phyloP scores from a whole-genome alignment of 1,140 invertebrate genomes.

The Drosophila carrolli region DNA sequence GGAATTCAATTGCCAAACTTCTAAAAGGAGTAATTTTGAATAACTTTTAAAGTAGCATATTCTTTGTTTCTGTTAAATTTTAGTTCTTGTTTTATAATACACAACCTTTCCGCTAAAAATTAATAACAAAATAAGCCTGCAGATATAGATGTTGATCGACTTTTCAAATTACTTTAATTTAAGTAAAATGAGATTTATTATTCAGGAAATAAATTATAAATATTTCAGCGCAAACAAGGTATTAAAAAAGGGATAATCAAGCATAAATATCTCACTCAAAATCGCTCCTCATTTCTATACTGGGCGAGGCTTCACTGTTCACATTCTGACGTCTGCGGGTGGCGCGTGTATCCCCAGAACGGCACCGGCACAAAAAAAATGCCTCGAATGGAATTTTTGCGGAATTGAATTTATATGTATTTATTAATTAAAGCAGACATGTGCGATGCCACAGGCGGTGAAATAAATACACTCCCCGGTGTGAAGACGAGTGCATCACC shows the following conservation, averaged over 20 bases:
- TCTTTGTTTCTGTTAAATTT: too few relatives aligned
- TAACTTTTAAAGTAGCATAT: too few relatives aligned
- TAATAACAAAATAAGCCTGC: too few relatives aligned
- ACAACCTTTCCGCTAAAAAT: too few relatives aligned
- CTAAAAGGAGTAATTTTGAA: not conserved
- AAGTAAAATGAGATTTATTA: not conserved
- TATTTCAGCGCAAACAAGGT: not conserved
- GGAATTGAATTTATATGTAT: constrained; percentile 56
- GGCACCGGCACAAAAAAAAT: constrained; percentile 37
- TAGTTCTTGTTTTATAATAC: too few relatives aligned
- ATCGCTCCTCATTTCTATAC: too few relatives aligned
- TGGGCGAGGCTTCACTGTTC: constrained; percentile 13
- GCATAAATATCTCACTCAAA: not conserved
- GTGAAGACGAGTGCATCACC: constrained; percentile 32
- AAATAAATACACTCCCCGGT: constrained; percentile 23
- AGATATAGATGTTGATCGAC: too few relatives aligned
- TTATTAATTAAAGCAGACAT: constrained; percentile 65
- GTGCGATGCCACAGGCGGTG: constrained; percentile 25
- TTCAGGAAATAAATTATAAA: not conserved
- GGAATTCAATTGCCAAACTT: not conserved
- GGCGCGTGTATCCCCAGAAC: constrained; percentile 46
- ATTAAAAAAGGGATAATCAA: too few relatives aligned
- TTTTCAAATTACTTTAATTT: too few relatives aligned
- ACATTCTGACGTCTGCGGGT: constrained; percentile 44
- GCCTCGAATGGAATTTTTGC: constrained; percentile 46